Evolutionary conservation across 35 echinoderm and acorn worm genomes (phyloP).

Genomic region (Stichopus chloronotus): DNA sequence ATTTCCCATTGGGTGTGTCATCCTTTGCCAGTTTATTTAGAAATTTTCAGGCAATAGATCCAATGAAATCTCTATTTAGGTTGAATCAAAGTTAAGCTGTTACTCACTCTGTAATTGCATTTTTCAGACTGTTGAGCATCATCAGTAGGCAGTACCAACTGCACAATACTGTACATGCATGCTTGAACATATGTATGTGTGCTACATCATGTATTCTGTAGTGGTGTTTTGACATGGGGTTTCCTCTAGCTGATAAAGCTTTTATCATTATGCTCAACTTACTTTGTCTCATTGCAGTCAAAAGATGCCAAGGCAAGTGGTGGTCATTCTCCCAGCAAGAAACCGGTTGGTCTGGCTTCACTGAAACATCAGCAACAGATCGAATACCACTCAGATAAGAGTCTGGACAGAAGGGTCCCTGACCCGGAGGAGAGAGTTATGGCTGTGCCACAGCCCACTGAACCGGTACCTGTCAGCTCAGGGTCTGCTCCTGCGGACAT

Average conservation of each 20-base stretch:
- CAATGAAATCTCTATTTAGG: too few relatives aligned
- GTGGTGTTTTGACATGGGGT: background rate
- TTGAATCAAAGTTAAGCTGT: too few relatives aligned
- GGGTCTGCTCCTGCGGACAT: background rate
- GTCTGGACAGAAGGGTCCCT: slow-evolving; percentile 28
- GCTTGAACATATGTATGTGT: too few relatives aligned
- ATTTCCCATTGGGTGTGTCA: too few relatives aligned
- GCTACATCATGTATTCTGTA: background rate
- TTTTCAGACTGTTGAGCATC: too few relatives aligned
- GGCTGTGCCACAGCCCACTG: slow-evolving; percentile 11
- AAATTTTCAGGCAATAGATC: too few relatives aligned
- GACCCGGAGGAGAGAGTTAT: slow-evolving; percentile 32
- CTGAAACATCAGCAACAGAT: slow-evolving; percentile 27
- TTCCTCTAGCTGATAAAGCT: background rate
- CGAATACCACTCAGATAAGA: background rate
- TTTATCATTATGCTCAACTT: too few relatives aligned
- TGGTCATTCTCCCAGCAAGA: slow-evolving; percentile 23
- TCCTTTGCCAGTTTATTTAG: too few relatives aligned
- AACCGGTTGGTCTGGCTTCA: background rate
- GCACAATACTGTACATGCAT: too few relatives aligned
- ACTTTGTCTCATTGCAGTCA: slow-evolving; percentile 12
- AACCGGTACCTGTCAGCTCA: background rate
- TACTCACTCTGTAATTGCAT: too few relatives aligned
- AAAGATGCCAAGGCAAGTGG: slow-evolving; percentile 50
- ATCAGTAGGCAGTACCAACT: too few relatives aligned